These are phyloP conservation scores for Pemphigus obesinymphae DNA, from an alignment of 1,140 invertebrate species.

Conservation along the genomic window DNA sequence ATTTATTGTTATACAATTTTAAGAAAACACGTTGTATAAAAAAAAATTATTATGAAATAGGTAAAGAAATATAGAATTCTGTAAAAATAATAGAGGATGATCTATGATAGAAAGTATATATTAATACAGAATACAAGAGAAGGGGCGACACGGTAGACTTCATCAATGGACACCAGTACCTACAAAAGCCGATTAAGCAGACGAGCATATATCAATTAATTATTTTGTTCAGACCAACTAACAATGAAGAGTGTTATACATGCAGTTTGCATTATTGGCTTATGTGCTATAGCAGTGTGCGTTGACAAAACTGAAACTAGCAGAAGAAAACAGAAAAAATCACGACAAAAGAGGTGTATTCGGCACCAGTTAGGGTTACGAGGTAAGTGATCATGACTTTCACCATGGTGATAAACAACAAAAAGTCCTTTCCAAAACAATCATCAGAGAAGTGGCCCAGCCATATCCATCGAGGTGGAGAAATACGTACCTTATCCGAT, in stretches of 20 bases:
- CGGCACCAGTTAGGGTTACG: constrained; percentile 54
- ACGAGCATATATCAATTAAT: background rate
- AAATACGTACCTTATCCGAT: constrained; percentile 54
- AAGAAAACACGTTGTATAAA: too few species aligned
- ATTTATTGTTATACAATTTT: too few species aligned
- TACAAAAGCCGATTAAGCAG: constrained; percentile 48
- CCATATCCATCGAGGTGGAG: constrained; percentile 48
- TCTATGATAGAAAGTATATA: too few species aligned
- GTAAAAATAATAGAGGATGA: too few species aligned
- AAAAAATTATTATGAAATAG: too few species aligned
- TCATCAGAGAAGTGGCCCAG: constrained; percentile 42
- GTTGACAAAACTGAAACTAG: background rate
- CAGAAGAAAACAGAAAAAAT: background rate
- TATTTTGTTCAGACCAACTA: constrained; percentile 42
- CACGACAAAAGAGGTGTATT: constrained; percentile 20
- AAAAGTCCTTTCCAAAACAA: constrained; percentile 43
- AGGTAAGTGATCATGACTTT: background rate
- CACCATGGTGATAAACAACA: background rate
- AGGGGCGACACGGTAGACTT: too few species aligned
- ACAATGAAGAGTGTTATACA: constrained; percentile 52
- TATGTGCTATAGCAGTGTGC: background rate
- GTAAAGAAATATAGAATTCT: too few species aligned
- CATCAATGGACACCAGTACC: too few species aligned
- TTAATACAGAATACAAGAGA: too few species aligned
- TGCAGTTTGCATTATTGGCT: constrained; percentile 45